phyloP scores from a whole-genome alignment of 1,140 invertebrate genomes.

The Aphis craccivora region DNA sequence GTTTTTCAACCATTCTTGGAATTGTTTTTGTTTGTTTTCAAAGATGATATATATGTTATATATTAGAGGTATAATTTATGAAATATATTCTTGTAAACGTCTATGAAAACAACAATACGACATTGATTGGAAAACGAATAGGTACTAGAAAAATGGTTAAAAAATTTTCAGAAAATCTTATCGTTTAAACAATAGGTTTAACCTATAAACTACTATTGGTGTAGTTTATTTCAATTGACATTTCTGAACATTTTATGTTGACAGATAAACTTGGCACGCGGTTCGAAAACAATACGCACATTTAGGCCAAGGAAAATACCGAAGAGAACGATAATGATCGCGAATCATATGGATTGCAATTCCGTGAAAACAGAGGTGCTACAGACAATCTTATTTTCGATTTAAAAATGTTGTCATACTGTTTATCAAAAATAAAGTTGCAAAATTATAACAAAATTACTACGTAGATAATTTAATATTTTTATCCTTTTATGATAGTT shows the following conservation, averaged over 20 bases:
- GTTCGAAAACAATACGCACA: background rate
- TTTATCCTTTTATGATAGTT: background rate
- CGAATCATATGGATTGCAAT: background rate
- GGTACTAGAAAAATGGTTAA: background rate
- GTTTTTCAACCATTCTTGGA: background rate
- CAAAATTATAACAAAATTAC: background rate
- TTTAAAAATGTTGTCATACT: background rate
- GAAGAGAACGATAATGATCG: background rate
- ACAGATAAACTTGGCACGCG: background rate
- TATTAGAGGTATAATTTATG: background rate
- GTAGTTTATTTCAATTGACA: background rate
- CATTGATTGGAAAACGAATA: background rate
- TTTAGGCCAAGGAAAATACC: background rate
- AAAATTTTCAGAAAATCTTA: slow-evolving; percentile 5
- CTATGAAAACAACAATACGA: background rate
- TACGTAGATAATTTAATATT: background rate
- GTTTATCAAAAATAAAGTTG: background rate
- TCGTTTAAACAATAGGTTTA: no score
- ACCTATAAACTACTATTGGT: no score
- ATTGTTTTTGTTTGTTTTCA: slow-evolving; percentile 7
- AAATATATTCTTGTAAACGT: background rate
- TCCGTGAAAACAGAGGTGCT: background rate
- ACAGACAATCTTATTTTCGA: background rate
- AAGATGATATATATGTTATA: background rate
- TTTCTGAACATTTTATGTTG: background rate